Percentiles rank a stretch among this genome's conserved stretches.
Evolutionary conservation across 2,888 invertebrate species (phyloP).

Genomic region (Mantis religiosa): DNA sequence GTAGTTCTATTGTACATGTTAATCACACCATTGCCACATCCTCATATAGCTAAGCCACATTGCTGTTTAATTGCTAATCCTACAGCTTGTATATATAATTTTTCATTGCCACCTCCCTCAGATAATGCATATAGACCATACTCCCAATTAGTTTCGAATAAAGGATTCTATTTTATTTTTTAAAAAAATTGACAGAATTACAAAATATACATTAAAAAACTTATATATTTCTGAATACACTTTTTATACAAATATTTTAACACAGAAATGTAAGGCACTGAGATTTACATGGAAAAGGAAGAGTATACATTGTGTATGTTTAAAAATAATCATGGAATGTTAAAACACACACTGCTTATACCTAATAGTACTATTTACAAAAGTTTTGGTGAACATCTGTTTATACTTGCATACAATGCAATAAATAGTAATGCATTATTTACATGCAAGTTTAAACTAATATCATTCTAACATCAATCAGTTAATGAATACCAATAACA

Average conservation of each 20-base stretch:
- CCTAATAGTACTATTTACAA: neutral
- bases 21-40: too few species aligned
- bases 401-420: neutral
- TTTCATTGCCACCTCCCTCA: too few species aligned
- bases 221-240: neutral
- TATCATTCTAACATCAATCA: neutral
- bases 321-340: neutral
- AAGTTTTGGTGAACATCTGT: neutral
- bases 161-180: too few species aligned
- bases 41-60: too few species aligned
- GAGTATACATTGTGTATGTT: neutral
- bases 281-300: neutral
- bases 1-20: too few species aligned
- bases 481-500: too few species aligned
- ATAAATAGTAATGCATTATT: too few species aligned
- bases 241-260: neutral
- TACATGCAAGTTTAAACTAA: neutral
- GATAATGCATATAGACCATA: too few species aligned
- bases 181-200: neutral
- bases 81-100: too few species aligned
- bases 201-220: neutral
- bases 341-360: neutral
- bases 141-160: too few species aligned
- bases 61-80: too few species aligned
- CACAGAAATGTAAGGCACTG: neutral